These are phyloP conservation scores for Nymphicus hollandicus DNA, from an alignment of 2,113 vertebrate species.

Conservation along the genomic window DNA sequence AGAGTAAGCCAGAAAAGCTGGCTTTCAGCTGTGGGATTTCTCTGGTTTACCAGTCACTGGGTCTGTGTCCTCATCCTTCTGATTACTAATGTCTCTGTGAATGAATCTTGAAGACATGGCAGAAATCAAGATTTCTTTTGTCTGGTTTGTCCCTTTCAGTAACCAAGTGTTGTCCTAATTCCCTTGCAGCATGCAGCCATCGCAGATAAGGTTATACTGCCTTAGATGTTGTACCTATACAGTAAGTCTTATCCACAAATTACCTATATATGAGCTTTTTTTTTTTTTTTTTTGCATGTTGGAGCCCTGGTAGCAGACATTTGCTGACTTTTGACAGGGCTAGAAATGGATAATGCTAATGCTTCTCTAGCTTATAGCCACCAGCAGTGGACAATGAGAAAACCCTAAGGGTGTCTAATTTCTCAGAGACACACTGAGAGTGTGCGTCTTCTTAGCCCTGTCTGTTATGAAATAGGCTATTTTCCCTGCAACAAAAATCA, in stretches of 20 bases:
- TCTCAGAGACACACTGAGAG: background rate
- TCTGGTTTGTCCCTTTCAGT: background rate
- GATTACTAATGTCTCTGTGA: background rate
- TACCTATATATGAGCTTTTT: background rate
- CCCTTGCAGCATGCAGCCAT: background rate
- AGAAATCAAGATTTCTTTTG: background rate
- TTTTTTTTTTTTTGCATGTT: accelerated
- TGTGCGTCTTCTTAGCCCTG: background rate
- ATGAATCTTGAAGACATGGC: background rate
- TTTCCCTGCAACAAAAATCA: background rate
- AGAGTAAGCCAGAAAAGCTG: background rate
- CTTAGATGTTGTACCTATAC: background rate
- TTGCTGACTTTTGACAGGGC: background rate
- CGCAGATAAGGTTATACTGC: background rate
- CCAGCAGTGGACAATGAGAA: background rate
- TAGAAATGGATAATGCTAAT: background rate
- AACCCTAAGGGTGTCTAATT: background rate
- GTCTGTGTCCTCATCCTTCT: background rate
- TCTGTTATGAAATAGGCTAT: background rate
- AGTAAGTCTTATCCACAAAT: background rate
- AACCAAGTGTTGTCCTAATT: background rate
- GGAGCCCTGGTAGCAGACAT: background rate
- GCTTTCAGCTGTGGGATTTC: background rate
- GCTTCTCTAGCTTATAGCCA: background rate
- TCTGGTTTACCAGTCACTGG: background rate